Percentiles rank a stretch among this genome's conserved stretches.
Conservation (phyloP, 2,888 invertebrate genomes). For the Oxyteleia sp. region DNA sequence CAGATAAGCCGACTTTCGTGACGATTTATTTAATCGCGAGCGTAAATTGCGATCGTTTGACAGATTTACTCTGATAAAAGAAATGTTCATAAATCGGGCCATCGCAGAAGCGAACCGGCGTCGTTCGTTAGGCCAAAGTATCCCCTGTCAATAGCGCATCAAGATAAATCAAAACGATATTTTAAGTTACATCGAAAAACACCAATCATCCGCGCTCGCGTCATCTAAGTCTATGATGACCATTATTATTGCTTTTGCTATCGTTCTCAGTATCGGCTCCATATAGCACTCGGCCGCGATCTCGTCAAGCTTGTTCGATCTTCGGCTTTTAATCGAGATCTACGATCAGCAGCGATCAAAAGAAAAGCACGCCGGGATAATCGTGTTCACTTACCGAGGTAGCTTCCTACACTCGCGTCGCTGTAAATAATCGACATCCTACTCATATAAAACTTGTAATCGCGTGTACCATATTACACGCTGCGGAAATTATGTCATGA, state of each 20-base stretch:
- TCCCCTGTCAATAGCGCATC: conserved; percentile 50
- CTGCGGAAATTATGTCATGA: conserved; percentile 63
- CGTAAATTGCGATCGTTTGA: conserved; percentile 36
- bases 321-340: conserved; percentile 71
- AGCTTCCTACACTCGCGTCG: conserved; percentile 76
- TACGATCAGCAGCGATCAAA: conserved; percentile 74
- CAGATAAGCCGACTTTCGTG: neutral
- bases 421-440: conserved; percentile 79
- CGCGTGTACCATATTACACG: conserved; percentile 61
- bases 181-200: conserved; percentile 60
- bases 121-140: conserved; percentile 35
- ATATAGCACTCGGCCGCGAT: conserved; percentile 67
- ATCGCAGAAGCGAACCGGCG: conserved; percentile 33
- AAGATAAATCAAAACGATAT: conserved; percentile 69
- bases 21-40: neutral
- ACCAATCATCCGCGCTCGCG: conserved; percentile 45
- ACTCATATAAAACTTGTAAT: conserved; percentile 76
- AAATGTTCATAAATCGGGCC: conserved; percentile 53
- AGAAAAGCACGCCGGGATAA: conserved; percentile 72
- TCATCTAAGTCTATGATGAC: conserved; percentile 57
- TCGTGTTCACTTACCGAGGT: conserved; percentile 67
- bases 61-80: conserved; percentile 59
- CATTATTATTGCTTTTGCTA: conserved; percentile 62
- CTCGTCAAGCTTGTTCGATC: conserved; percentile 70
- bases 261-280: conserved; percentile 64